These are phyloP conservation scores for Paralvinella palmiformis DNA, from an alignment of 1,140 invertebrate genomes.

Conservation along the genomic window DNA sequence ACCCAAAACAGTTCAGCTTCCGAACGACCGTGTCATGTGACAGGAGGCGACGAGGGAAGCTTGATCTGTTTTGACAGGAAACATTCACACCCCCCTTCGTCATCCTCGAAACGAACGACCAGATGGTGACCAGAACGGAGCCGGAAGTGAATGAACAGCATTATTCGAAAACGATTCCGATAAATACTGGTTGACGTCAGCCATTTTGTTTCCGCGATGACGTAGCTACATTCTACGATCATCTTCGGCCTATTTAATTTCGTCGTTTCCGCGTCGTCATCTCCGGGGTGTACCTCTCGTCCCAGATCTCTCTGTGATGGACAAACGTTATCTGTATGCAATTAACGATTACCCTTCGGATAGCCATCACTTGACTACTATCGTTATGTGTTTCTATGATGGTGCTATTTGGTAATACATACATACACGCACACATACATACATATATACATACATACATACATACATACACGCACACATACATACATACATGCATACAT, in stretches of 20 bases:
- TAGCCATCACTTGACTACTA: neutral
- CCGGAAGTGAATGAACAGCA: too few relatives aligned
- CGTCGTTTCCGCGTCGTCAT: neutral
- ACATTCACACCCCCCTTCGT: too few relatives aligned
- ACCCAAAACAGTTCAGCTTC: too few relatives aligned
- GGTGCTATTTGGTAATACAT: neutral
- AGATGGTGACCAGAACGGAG: too few relatives aligned
- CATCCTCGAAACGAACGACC: too few relatives aligned
- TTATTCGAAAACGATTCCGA: too few relatives aligned
- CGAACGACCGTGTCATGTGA: too few relatives aligned
- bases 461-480: neutral
- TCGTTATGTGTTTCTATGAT: neutral
- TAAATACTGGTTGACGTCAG: too few relatives aligned
- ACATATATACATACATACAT: neutral
- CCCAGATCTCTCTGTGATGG: neutral
- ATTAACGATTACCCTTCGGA: neutral
- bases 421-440: neutral
- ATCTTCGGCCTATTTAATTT: neutral
- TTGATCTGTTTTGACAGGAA: too few relatives aligned
- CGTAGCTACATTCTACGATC: neutral
- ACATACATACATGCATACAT: neutral
- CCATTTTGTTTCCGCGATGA: neutral
- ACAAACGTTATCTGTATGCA: neutral
- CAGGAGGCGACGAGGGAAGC: too few relatives aligned
- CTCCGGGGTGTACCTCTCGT: neutral